These are phyloP conservation scores for Zeus faber DNA, from an alignment of 2,113 vertebrate genomes.

Conservation along the genomic window DNA sequence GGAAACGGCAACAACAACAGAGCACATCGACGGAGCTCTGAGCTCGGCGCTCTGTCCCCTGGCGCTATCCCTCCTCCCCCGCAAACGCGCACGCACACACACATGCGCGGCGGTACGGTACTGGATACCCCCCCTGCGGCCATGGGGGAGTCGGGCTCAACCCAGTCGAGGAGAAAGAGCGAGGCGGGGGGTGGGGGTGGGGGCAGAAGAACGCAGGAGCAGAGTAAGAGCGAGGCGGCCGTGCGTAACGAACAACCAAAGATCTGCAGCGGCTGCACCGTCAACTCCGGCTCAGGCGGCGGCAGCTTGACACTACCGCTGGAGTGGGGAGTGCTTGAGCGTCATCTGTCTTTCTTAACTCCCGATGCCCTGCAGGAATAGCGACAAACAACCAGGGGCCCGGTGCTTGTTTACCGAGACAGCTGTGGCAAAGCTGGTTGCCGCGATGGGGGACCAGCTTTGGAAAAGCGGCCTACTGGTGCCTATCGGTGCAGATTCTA, in stretches of 20 bases:
- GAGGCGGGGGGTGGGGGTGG: slow-evolving; percentile 24
- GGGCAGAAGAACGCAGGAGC: slow-evolving; percentile 28
- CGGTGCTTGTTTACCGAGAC: slow-evolving; percentile 54
- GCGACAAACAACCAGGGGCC: slow-evolving; percentile 34
- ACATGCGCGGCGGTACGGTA: slow-evolving; percentile 32
- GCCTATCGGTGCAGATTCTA: slow-evolving; percentile 44
- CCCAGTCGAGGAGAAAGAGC: slow-evolving; percentile 42
- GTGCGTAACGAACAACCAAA: slow-evolving; percentile 51
- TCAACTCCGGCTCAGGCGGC: slow-evolving; percentile 48
- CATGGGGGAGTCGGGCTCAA: slow-evolving; percentile 48
- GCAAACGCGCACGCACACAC: background rate
- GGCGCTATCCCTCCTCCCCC: slow-evolving; percentile 38
- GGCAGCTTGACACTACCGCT: slow-evolving; percentile 49
- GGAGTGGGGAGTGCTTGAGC: slow-evolving; percentile 48
- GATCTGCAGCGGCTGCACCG: slow-evolving; percentile 55
- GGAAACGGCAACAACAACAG: slow-evolving; percentile 56
- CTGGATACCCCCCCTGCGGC: slow-evolving; percentile 57
- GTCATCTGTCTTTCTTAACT: slow-evolving; percentile 52
- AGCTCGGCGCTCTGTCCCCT: slow-evolving; percentile 55
- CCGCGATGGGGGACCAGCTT: slow-evolving; percentile 34
- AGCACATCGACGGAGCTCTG: slow-evolving; percentile 61
- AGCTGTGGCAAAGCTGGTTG: slow-evolving; percentile 56
- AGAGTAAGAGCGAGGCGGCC: slow-evolving; percentile 32
- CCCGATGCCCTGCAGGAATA: slow-evolving; percentile 41
- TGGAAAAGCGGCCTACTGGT: slow-evolving; percentile 36